Base-by-base conservation (phyloP, 2,797 vertebrate species). In the Lycodopsis pacificus region DNA sequence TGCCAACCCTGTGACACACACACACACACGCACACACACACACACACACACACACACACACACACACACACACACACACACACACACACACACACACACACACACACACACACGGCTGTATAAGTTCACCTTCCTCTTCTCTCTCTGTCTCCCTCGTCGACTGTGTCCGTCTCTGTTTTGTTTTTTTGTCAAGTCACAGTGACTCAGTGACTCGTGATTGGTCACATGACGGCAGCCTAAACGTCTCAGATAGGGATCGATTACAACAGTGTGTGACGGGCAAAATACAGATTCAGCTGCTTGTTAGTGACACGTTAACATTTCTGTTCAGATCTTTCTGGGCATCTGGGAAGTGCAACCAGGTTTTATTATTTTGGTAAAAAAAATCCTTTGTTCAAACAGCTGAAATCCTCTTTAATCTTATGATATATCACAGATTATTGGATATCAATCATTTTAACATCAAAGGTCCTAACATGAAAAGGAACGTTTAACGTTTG, bases 171-270 rank as follows among this genome's bases (percentile, higher is more conserved):
- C 64, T 76, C 34, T 27, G 15, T 1, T 79, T 19, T 48, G 17
- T 30, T 53, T 73, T 79, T 82, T 64, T 86, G 78, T 90, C 48
- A 56, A 86, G 84, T 91, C 92, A 94, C 84, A 25, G 82, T 93
- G 93, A 93, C 89, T 93, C 87, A 82, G 87, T 76, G n/a, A n/a
- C n/a, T n/a, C n/a, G n/a, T 13, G 0, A 13, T 13, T 0, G 19
- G 59, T 82, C 81, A 79, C 73, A 32, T 81, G 79, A 80, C 51
- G 0, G 0, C 58, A 13, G 25, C 27, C 54, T 20, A 49, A 76
- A 30, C 5, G 7, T 65, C 65, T 65, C 40, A 11, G 42, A n/a
- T 48, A 0, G 34, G 8, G 10, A 69, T 71, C 25, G 8, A 58
- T 59, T 8, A 36, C 19, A 2, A 7, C 12, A 15, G 25, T 1